Percentiles rank a stretch among this genome's conserved stretches.
These are phyloP conservation scores for Phallusia fumigata DNA, from an alignment of 23 tunicate genomes.

Conservation along the genomic window DNA sequence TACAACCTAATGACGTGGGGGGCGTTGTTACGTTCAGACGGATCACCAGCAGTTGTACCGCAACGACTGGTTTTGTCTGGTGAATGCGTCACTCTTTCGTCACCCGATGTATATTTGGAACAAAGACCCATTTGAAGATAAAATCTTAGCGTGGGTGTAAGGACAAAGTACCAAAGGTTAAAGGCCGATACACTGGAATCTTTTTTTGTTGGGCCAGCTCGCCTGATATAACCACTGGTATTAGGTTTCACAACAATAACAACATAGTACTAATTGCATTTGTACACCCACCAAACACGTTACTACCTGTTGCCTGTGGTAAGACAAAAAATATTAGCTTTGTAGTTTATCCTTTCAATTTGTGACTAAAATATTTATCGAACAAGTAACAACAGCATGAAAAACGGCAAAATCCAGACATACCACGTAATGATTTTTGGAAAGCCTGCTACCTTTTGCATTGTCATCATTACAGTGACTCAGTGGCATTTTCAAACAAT, in stretches of 20 bases:
- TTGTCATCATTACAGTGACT: not conserved
- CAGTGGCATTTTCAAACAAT: too few relatives aligned
- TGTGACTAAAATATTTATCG: not conserved
- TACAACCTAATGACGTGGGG: too few relatives aligned
- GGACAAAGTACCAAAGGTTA: not conserved
- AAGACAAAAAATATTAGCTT: too few relatives aligned
- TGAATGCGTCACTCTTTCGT: slow-evolving; percentile 7
- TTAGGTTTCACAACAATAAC: slow-evolving; percentile 1
- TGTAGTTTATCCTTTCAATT: too few relatives aligned
- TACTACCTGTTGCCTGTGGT: not conserved
- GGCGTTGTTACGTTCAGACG: too few relatives aligned
- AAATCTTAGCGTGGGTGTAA: not conserved
- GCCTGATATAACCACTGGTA: not conserved
- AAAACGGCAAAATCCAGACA: not conserved
- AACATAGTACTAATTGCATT: not conserved
- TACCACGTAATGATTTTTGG: not conserved
- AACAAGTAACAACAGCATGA: not conserved
- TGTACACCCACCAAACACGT: not conserved
- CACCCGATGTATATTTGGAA: not conserved
- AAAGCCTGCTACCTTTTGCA: not conserved
- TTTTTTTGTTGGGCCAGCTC: not conserved
- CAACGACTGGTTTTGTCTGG: not conserved
- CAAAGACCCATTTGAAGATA: not conserved
- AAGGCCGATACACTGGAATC: not conserved
- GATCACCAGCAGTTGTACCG: too few relatives aligned